Base-by-base conservation (phyloP, 2,888 invertebrate species). In the Tachina grossa region DNA sequence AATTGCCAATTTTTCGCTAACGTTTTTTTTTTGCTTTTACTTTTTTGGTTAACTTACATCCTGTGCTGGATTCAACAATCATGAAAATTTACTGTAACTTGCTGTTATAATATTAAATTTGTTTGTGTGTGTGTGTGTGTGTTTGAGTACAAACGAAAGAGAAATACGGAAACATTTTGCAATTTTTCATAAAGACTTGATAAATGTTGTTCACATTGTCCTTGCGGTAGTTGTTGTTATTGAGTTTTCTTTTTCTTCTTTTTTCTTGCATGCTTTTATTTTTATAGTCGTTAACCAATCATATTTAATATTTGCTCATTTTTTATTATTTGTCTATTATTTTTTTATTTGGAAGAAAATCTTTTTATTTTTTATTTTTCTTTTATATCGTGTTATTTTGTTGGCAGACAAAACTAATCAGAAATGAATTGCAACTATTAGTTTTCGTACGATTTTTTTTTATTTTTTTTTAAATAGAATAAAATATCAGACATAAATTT, bases 1-100 rank as follows among this genome's bases (percentile, higher is more conserved):
- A 83, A 85, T 85, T 71, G 80, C 85, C 85, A 83, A 85, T 85
- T 85, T 85, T 83, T 85, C 85, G 85, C 83, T 45, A 83, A 83
- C 65, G 76, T n/a, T n/a, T 76, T 85, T 85, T 13, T 75, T 57
- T 19, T 57, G 13, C 14, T 68, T 68, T 68, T 68, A 22, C 19
- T 69, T 65, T n/a, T 71, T 31, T 71, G 19, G 19, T 45, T 66
- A 57, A 57, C 39, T 22, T 66, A 47, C 39, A 19, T n/a, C 41
- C 19, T 77, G 31, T 31, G 49, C 9, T 68, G 68, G 49, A 14
- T 51, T 9, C 19, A 55, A 1, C 31, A 39, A 41, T 68, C 10
- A 9, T 41, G 16, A 49, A 31, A 41, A 22, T 22, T 51, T 49
- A 10, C 49, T 43, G 10, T 11, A 41, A 61, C 19, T 41, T n/a